A percentile compares a stretch with the other conserved stretches of the same genome.
These are phyloP conservation scores for Hydrozoanthus gracilis DNA, from an alignment of 92 coral and sea anemone genomes.

Conservation along the genomic window DNA sequence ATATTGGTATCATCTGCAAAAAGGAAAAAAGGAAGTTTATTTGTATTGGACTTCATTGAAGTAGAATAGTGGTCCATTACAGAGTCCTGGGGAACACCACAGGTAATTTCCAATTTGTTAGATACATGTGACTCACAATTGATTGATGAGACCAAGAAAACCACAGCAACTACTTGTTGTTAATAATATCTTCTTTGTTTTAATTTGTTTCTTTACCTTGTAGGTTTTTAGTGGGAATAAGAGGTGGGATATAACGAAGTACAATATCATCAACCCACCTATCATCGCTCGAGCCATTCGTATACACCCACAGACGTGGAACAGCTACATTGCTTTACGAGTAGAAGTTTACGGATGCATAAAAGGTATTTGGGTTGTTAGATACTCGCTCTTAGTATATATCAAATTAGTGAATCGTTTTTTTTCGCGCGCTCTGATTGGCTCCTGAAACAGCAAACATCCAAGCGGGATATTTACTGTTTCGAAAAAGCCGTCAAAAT, in stretches of 20 bases:
- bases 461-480: too few relatives aligned
- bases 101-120: too few relatives aligned
- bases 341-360: not conserved
- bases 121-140: too few relatives aligned
- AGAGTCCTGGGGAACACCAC: too few relatives aligned
- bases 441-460: too few relatives aligned
- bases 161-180: too few relatives aligned
- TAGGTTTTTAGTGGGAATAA: not conserved
- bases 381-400: not conserved
- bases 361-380: not conserved
- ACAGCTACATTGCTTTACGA: not conserved
- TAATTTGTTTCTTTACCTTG: not conserved
- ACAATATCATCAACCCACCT: not conserved
- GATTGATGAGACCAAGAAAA: too few relatives aligned
- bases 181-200: not conserved
- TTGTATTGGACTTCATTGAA: too few relatives aligned
- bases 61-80: too few relatives aligned
- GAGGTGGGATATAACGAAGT: not conserved
- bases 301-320: not conserved
- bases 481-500: too few relatives aligned
- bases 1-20: too few relatives aligned
- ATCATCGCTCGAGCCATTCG: not conserved
- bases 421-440: not conserved
- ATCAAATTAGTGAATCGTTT: not conserved
- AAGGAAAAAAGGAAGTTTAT: too few relatives aligned